phyloP scores from a whole-genome alignment of 2,113 vertebrate species.

The Apteryx owenii region DNA sequence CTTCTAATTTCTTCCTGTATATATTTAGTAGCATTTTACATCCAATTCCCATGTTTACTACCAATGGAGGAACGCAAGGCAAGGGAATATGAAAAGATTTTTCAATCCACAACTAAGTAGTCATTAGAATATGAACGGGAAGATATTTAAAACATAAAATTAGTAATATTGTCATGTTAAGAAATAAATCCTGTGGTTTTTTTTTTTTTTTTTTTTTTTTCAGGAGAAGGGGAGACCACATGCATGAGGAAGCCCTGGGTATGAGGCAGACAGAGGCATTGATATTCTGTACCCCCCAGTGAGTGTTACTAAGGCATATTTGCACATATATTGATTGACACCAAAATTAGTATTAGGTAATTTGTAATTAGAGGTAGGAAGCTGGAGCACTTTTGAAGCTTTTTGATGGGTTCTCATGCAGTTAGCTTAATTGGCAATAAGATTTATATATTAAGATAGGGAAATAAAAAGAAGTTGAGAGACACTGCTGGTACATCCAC shows the following conservation, averaged over 20 bases:
- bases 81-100: neutral
- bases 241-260: neutral
- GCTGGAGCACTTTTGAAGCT: slow-evolving; percentile 57
- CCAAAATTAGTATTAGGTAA: slow-evolving; percentile 63
- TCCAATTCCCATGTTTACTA: neutral
- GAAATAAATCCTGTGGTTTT: neutral
- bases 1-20: neutral
- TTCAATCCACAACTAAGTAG: neutral
- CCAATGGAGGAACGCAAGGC: neutral
- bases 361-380: slow-evolving; percentile 76
- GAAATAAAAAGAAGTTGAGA: slow-evolving; percentile 12
- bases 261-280: slow-evolving; percentile 27
- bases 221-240: neutral
- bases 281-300: slow-evolving; percentile 38
- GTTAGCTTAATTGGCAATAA: slow-evolving; percentile 49
- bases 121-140: neutral
- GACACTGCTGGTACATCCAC: neutral
- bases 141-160: neutral
- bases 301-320: slow-evolving; percentile 12
- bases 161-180: neutral
- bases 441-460: slow-evolving; percentile 35
- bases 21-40: neutral
- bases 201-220: neutral
- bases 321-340: slow-evolving; percentile 70
- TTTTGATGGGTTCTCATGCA: slow-evolving; percentile 62